Percentiles rank a stretch among this genome's conserved stretches.
Conservation (phyloP, 1,140 invertebrate species). For the Drosophila aff. region DNA sequence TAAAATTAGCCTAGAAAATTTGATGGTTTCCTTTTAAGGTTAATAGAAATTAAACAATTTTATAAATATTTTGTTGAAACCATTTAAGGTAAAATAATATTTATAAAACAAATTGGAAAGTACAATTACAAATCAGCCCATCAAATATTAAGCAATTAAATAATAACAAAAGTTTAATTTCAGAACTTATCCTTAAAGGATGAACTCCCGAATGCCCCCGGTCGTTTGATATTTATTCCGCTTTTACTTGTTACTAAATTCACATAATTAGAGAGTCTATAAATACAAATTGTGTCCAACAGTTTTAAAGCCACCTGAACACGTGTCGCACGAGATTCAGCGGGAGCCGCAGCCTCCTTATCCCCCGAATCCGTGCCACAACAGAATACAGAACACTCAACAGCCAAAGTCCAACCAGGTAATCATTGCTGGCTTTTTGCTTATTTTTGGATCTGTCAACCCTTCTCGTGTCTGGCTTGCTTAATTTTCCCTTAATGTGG, state of each 20-base stretch:
- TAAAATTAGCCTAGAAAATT: not conserved
- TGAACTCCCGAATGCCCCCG: not conserved
- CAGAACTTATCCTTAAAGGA: too few relatives aligned
- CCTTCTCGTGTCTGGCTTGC: conserved; percentile 26
- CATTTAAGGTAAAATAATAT: too few relatives aligned
- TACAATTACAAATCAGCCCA: too few relatives aligned
- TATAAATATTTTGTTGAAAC: too few relatives aligned
- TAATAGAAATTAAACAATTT: not conserved
- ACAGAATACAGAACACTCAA: conserved; percentile 3
- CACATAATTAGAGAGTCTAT: conserved; percentile 5
- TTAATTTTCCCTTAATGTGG: conserved; percentile 46
- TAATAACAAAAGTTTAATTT: not conserved
- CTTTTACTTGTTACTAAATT: not conserved
- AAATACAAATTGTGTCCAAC: conserved; percentile 48
- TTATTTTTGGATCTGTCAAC: conserved; percentile 65
- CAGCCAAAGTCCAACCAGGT: conserved; percentile 42
- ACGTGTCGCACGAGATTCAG: conserved; percentile 67
- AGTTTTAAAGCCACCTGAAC: conserved; percentile 42
- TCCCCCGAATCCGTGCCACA: not conserved
- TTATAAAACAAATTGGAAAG: too few relatives aligned
- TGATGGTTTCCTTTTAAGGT: too few relatives aligned
- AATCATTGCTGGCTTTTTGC: conserved; percentile 35
- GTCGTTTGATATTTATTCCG: not conserved
- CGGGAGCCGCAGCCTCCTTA: not conserved
- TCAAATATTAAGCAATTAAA: not conserved